Evolutionary conservation across 1,140 invertebrate species (phyloP).

Genomic region (Frieseomelitta varia): DNA sequence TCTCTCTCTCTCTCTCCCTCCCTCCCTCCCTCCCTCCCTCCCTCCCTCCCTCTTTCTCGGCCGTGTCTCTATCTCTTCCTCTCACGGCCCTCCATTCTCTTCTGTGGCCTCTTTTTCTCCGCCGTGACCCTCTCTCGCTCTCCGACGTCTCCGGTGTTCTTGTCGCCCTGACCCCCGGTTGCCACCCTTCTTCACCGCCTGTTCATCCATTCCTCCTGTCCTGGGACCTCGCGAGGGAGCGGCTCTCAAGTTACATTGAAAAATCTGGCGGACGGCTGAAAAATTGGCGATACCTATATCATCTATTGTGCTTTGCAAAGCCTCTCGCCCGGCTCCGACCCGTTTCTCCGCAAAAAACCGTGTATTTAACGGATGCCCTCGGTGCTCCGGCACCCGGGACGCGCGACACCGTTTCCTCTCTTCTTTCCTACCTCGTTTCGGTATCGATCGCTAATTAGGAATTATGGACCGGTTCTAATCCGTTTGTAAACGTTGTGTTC

Average conservation of each 20-base stretch:
- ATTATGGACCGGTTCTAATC: slow-evolving; percentile 37
- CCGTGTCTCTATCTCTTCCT: slow-evolving; percentile 56
- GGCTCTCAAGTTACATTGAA: slow-evolving; percentile 70
- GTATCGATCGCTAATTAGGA: slow-evolving; percentile 48
- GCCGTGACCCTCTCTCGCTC: slow-evolving; percentile 6
- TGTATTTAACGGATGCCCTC: slow-evolving; percentile 56
- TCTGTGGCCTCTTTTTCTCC: slow-evolving; percentile 55
- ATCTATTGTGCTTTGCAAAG: slow-evolving; percentile 61
- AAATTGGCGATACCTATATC: slow-evolving; percentile 69
- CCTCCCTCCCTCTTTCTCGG: slow-evolving; percentile 57
- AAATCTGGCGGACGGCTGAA: slow-evolving; percentile 70
- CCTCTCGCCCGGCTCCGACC: not conserved
- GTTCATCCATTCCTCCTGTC: slow-evolving; percentile 68
- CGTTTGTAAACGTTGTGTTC: slow-evolving; percentile 37
- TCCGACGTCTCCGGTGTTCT: slow-evolving; percentile 57
- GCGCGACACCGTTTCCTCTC: not conserved
- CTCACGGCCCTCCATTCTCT: slow-evolving; percentile 34
- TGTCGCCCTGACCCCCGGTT: slow-evolving; percentile 57
- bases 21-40: slow-evolving; percentile 49
- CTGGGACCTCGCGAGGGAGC: slow-evolving; percentile 68
- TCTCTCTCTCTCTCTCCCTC: slow-evolving; percentile 52
- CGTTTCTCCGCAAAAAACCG: slow-evolving; percentile 37
- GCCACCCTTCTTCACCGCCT: slow-evolving; percentile 57
- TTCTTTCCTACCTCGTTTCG: not conserved
- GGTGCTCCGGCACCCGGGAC: not conserved